These are phyloP conservation scores for Tapirus indicus DNA, from an alignment of 2,797 vertebrate species.

Conservation along the genomic window DNA sequence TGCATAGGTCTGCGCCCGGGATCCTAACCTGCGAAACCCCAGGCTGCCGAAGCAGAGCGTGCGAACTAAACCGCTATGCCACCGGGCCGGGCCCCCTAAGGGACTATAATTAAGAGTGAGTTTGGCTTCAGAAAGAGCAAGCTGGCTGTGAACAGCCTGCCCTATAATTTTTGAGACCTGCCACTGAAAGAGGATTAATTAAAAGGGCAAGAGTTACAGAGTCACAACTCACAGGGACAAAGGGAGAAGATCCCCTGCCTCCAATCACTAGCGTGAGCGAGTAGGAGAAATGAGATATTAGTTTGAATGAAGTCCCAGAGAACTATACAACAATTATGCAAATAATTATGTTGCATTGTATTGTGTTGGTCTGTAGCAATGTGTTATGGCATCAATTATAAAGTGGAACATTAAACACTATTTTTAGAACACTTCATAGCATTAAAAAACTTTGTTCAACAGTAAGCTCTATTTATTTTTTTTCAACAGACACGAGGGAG, in stretches of 20 bases:
- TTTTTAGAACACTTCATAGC: slow-evolving; percentile 36
- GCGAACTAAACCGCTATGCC: too few species aligned
- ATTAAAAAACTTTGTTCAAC: slow-evolving; percentile 3
- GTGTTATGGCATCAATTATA: background rate
- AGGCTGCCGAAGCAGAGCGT: too few species aligned
- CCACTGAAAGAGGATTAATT: slow-evolving; percentile 51
- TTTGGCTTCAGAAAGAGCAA: slow-evolving; percentile 15
- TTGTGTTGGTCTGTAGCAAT: background rate
- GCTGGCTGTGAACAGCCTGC: background rate
- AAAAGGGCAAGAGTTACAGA: slow-evolving; percentile 54
- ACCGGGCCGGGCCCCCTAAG: background rate
- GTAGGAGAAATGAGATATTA: background rate
- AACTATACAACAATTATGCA: background rate
- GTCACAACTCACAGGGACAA: background rate
- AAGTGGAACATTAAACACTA: slow-evolving; percentile 30
- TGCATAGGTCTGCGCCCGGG: too few species aligned
- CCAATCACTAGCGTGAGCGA: background rate
- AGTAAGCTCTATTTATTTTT: background rate
- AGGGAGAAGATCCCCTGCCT: slow-evolving; percentile 22
- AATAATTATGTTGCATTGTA: slow-evolving; percentile 2
- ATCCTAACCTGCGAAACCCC: too few species aligned
- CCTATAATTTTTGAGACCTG: slow-evolving; percentile 54
- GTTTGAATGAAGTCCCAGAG: slow-evolving; percentile 21
- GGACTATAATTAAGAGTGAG: slow-evolving; percentile 52
- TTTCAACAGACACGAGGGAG: slow-evolving; percentile 3